These are phyloP conservation scores for Neuroscelio doddi DNA, from an alignment of 2,888 invertebrate species.

Conservation along the genomic window DNA sequence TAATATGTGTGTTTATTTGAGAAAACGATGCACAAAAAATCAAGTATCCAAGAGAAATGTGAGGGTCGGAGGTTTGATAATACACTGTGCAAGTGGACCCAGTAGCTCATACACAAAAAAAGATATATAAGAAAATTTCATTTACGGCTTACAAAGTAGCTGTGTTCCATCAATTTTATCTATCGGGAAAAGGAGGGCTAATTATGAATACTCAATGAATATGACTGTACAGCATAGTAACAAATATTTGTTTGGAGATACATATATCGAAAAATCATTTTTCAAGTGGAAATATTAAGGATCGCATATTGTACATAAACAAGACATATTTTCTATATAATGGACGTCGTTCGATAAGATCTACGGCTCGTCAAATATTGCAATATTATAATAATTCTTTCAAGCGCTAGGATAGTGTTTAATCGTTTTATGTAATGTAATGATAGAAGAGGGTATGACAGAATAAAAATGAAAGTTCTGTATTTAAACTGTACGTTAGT, in stretches of 20 bases:
- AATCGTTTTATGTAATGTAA: slow-evolving; percentile 72
- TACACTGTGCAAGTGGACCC: slow-evolving; percentile 5
- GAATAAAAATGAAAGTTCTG: slow-evolving; percentile 72
- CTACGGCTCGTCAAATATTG: slow-evolving; percentile 70
- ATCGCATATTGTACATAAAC: slow-evolving; percentile 72
- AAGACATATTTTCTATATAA: slow-evolving; percentile 73
- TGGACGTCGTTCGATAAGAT: slow-evolving; percentile 67
- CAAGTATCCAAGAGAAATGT: not conserved
- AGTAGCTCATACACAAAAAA: slow-evolving; percentile 40
- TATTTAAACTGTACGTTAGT: slow-evolving; percentile 60
- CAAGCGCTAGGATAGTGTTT: slow-evolving; percentile 71
- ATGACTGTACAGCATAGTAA: slow-evolving; percentile 68
- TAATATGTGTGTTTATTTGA: slow-evolving; percentile 50
- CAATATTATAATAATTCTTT: slow-evolving; percentile 72
- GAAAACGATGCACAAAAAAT: slow-evolving; percentile 52
- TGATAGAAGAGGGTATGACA: slow-evolving; percentile 70
- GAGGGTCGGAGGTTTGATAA: slow-evolving; percentile 1
- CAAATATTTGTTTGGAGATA: slow-evolving; percentile 64
- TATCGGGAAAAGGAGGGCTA: slow-evolving; percentile 36
- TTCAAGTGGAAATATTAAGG: slow-evolving; percentile 67
- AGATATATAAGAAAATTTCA: slow-evolving; percentile 46
- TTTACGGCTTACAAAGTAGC: slow-evolving; percentile 52
- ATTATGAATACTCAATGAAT: slow-evolving; percentile 64
- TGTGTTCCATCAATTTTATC: slow-evolving; percentile 52
- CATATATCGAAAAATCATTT: slow-evolving; percentile 64